Base-by-base conservation (phyloP, 2,113 vertebrate genomes). In the Psophia crepitans region DNA sequence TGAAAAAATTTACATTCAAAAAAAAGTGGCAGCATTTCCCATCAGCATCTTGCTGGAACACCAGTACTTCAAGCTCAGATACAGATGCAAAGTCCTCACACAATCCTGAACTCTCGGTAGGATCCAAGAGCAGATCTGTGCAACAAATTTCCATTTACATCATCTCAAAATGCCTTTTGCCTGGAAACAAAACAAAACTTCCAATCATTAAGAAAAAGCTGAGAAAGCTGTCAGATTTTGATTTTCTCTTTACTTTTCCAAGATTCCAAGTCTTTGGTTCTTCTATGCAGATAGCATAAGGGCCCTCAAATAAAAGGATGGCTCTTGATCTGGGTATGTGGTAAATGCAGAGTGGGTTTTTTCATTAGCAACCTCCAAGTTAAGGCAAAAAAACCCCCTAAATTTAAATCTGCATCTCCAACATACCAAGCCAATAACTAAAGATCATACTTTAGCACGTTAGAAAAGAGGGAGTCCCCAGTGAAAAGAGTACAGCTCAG, bases 11-110 rank as follows among this genome's bases (percentile, higher is more conserved):
- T 35, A 26, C 23, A 4, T 24, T 6, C 13, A 39, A 57, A 43
- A 14, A 53, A 54, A 68, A n/a, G 7, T 3, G 5, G 4, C 12
- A 41, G 7, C 0, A 0, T 6, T 73, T 37, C 54, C 23, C 27
- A 2, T 4, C 8, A 27, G 9, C 0, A 7, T n/a, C 76, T 69
- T 48, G 12, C 35, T 81, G 61, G 74, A 75, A 60, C 35, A 91
- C 1, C 12, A 17, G 3, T 2, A 13, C 21, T 4, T 9, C 6
- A 32, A 39, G 18, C 43, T 84, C 48, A 48, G 61, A 43, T 13
- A 21, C 13, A 26, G 53, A 68, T 48, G 16, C 27, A 48, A 69
- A 69, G 11, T 37, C 84, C 54, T 61, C 63, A 13, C 46, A 23
- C 8, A 41, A 84, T 46, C 74, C 28, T 41, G 26, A 76, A 12